phyloP scores from a whole-genome alignment of 2,797 vertebrate species.

The Scomberomorus guttatus region DNA sequence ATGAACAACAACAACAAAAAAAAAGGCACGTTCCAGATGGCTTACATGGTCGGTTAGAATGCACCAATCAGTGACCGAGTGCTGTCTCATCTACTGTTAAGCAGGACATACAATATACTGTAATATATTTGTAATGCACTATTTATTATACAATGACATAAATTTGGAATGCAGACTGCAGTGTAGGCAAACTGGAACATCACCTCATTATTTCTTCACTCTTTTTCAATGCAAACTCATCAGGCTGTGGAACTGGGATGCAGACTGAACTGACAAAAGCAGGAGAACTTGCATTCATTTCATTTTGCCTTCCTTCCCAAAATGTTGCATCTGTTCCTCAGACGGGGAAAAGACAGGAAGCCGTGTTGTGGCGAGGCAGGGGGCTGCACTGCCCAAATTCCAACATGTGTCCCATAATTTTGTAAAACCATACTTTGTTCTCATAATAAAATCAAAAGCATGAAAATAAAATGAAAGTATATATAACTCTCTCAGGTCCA shows the following conservation, averaged over 20 bases:
- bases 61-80: constrained; percentile 39
- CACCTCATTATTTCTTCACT: constrained; percentile 4
- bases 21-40: constrained; percentile 10
- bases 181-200: constrained; percentile 39
- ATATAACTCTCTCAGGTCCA: constrained; percentile 85
- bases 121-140: constrained; percentile 5
- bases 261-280: constrained; percentile 18
- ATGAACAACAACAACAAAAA: background rate
- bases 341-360: background rate
- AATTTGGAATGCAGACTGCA: constrained; percentile 66
- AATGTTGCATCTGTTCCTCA: constrained; percentile 30
- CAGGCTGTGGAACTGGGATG: constrained; percentile 35
- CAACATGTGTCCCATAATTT: constrained; percentile 61
- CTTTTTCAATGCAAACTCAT: constrained; percentile 25
- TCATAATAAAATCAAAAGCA: constrained; percentile 86
- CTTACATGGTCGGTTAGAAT: constrained; percentile 31
- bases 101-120: constrained; percentile 37
- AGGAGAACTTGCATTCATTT: constrained; percentile 18
- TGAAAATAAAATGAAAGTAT: constrained; percentile 88
- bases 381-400: constrained; percentile 14
- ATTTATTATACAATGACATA: constrained; percentile 41
- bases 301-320: background rate
- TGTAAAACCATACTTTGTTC: constrained; percentile 77
- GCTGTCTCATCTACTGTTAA: constrained; percentile 24
- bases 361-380: background rate